These are phyloP conservation scores for Pardalotus punctatus DNA, from an alignment of 2,113 vertebrate genomes.

Conservation along the genomic window DNA sequence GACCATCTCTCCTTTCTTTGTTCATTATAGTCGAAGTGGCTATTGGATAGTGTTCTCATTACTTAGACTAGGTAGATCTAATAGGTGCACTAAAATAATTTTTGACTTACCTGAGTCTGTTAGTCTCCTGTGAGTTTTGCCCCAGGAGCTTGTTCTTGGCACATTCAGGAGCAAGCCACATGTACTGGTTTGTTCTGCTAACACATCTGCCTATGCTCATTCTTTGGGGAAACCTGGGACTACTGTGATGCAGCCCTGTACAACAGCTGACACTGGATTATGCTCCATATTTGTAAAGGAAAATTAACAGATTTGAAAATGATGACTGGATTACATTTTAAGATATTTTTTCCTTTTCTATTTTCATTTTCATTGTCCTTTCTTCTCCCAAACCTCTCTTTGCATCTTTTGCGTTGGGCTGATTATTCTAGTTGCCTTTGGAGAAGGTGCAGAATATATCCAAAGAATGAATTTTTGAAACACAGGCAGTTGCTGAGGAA, in stretches of 20 bases:
- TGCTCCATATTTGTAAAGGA: not conserved
- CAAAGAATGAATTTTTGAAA: not conserved
- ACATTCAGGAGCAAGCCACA: not conserved
- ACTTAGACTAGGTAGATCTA: not conserved
- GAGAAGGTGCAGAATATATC: not conserved
- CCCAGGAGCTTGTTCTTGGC: not conserved
- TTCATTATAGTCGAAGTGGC: not conserved
- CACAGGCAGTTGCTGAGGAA: not conserved
- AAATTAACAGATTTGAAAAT: not conserved
- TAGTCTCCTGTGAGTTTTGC: not conserved
- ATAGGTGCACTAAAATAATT: not conserved
- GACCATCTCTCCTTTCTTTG: not conserved
- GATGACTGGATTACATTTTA: not conserved
- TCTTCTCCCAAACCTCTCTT: not conserved
- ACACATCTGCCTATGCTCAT: not conserved
- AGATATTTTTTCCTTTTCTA: not conserved
- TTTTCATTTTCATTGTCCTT: not conserved
- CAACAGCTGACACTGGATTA: not conserved
- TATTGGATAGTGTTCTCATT: not conserved
- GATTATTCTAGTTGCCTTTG: not conserved
- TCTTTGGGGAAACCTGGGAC: not conserved
- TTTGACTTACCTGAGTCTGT: not conserved
- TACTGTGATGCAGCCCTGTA: not conserved
- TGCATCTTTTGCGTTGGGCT: not conserved
- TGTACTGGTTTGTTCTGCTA: not conserved